Base-by-base conservation (phyloP, 2,888 invertebrate species). In the Macaria liturata region DNA sequence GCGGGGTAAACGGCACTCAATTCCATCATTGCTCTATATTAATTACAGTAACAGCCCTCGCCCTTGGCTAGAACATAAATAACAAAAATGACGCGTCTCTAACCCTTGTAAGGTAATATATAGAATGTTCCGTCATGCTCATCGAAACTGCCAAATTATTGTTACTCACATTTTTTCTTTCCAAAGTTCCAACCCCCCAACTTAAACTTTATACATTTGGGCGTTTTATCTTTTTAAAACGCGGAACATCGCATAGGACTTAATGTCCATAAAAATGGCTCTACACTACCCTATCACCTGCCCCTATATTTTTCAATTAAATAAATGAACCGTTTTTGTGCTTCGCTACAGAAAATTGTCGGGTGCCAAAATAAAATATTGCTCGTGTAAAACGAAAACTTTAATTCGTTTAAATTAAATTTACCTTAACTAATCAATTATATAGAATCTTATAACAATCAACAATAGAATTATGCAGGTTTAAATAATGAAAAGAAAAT, bases 111-210 rank as follows among this genome's bases (percentile, higher is more conserved):
- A 37, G 45, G 51, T 32, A 34, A 9, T 42, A 32, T 37, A 49
- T 37, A 49, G 46, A 46, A 58, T 54, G 49, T 55, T 56, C 59
- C 98, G 90, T 99, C 98, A 64, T 96, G 95, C 97, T 62, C 95
- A 84, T 95, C 78, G 79, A 72, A 67, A 81, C 76, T 66, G 53
- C 64, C 78, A 76, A 78, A 77, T 80, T 77, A 76, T 78, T 76
- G 50, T 50, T 70, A 63, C 72, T 78, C 73, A 78, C 81, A 80
- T 80, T 42, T 42, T 42, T n/a, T 74, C 63, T 50, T 68, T 73
- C 67, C 31, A 52, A 55, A 49, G 55, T 59, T 60, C 37, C 20
- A 20, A 76, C 78, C 81, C 34, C 34, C 34, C 7, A 37, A 37
- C 34, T 37, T 37, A 37, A 37, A 37, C 34, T 37, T 37, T 37